phyloP scores from a whole-genome alignment of 2,888 invertebrate genomes.

The Aleiodes alternator region DNA sequence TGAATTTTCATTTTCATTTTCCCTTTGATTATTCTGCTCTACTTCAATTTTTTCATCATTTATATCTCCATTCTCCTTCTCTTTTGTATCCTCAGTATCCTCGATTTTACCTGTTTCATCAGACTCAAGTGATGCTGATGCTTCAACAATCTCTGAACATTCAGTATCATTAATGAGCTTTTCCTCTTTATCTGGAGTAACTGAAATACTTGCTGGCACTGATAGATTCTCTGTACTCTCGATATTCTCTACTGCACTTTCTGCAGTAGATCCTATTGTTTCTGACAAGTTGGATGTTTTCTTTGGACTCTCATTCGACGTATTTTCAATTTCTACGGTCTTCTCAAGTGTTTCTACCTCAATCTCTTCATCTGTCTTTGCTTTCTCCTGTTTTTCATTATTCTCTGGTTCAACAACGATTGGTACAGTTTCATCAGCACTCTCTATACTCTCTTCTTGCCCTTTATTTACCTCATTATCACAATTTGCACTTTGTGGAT shows the following conservation, averaged over 20 bases:
- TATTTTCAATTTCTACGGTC: slow-evolving; percentile 10
- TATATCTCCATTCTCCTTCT: slow-evolving; percentile 27
- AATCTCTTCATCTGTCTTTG: slow-evolving; percentile 26
- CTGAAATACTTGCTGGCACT: slow-evolving; percentile 17
- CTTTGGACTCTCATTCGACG: slow-evolving; percentile 35
- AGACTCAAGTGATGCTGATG: slow-evolving; percentile 14
- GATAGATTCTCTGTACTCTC: slow-evolving; percentile 24
- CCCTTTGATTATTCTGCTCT: slow-evolving; percentile 26
- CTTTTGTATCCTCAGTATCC: slow-evolving; percentile 26
- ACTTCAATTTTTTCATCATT: slow-evolving; percentile 16
- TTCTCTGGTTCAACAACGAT: slow-evolving; percentile 23
- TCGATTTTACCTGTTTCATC: slow-evolving; percentile 35
- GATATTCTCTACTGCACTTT: slow-evolving; percentile 33
- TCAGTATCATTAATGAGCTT: slow-evolving; percentile 41
- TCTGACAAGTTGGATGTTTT: slow-evolving; percentile 60
- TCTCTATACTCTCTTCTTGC: slow-evolving; percentile 39
- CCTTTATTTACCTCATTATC: slow-evolving; percentile 47
- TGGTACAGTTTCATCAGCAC: not conserved
- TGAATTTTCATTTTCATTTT: slow-evolving; percentile 27
- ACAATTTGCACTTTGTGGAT: slow-evolving; percentile 22
- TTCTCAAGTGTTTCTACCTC: slow-evolving; percentile 37
- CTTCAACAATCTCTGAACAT: slow-evolving; percentile 19
- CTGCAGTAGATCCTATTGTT: slow-evolving; percentile 9
- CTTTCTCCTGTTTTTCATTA: slow-evolving; percentile 45
- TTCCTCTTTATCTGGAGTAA: slow-evolving; percentile 10